Evolutionary conservation across 2,888 invertebrate species (phyloP).

Genomic region (Xestia xanthographa): DNA sequence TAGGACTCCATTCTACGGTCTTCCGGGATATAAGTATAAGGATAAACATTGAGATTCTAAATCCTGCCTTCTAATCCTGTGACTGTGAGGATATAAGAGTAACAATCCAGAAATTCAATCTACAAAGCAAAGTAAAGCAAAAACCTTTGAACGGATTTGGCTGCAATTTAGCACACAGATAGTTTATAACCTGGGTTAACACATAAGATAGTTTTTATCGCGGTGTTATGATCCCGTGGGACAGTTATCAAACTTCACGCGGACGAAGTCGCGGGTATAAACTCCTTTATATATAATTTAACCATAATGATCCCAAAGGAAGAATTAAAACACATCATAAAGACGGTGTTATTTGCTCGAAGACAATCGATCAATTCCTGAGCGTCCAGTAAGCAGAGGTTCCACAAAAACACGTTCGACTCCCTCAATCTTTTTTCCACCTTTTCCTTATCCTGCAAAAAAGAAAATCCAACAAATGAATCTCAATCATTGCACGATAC

Average conservation of each 20-base stretch:
- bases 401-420: conserved; percentile 29
- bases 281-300: too few relatives aligned
- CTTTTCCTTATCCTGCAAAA: conserved; percentile 51
- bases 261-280: too few relatives aligned
- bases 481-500: conserved; percentile 59
- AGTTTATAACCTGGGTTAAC: too few relatives aligned
- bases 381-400: neutral
- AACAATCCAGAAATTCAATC: too few relatives aligned
- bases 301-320: neutral
- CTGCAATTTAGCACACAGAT: too few relatives aligned
- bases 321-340: neutral
- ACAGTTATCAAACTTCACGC: too few relatives aligned
- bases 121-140: too few relatives aligned
- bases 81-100: too few relatives aligned
- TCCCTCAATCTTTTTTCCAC: conserved; percentile 38
- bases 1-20: conserved; percentile 14
- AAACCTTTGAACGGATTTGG: too few relatives aligned
- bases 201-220: too few relatives aligned
- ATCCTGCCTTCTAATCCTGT: too few relatives aligned
- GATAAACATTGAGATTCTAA: neutral
- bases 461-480: conserved; percentile 56
- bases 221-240: too few relatives aligned
- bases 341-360: neutral
- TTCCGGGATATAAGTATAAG: conserved; percentile 2
- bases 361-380: neutral